Conservation (phyloP, 2,113 vertebrate species). For the Urocitellus parryii region DNA sequence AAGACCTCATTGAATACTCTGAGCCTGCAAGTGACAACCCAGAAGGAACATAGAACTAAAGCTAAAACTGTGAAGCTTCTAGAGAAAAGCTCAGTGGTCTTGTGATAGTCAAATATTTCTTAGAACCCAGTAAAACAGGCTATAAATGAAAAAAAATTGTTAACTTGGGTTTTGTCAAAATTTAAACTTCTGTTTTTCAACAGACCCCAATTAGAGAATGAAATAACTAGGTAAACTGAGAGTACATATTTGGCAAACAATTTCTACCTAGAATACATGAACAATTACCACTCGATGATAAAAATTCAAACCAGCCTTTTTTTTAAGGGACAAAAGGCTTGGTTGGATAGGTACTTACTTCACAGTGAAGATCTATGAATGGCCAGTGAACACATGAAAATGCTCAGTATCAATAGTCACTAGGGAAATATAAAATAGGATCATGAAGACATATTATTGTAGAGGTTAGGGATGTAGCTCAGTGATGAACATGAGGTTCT, state of each 20-base stretch:
- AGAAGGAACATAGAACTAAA: not conserved
- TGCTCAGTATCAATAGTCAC: not conserved
- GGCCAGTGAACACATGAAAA: not conserved
- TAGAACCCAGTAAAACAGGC: not conserved
- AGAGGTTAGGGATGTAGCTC: too few species aligned
- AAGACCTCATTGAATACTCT: not conserved
- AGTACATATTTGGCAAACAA: not conserved
- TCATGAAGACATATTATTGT: not conserved
- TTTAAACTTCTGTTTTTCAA: slow-evolving; percentile 27
- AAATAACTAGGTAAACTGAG: not conserved
- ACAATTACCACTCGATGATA: not conserved
- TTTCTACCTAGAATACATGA: not conserved
- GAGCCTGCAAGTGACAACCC: not conserved
- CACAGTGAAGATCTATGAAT: not conserved
- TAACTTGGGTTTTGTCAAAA: slow-evolving; percentile 7
- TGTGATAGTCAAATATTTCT: not conserved
- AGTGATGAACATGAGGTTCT: not conserved
- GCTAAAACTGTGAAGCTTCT: not conserved
- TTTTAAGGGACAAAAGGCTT: not conserved
- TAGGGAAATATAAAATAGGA: not conserved
- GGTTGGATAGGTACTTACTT: not conserved
- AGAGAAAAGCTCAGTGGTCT: not conserved
- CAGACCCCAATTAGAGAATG: not conserved
- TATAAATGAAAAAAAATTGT: not conserved
- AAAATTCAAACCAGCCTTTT: not conserved